A percentile compares a stretch with the other conserved stretches of the same genome.
These are phyloP conservation scores for Margarornis squamiger DNA, from an alignment of 2,797 vertebrate genomes.

Conservation along the genomic window DNA sequence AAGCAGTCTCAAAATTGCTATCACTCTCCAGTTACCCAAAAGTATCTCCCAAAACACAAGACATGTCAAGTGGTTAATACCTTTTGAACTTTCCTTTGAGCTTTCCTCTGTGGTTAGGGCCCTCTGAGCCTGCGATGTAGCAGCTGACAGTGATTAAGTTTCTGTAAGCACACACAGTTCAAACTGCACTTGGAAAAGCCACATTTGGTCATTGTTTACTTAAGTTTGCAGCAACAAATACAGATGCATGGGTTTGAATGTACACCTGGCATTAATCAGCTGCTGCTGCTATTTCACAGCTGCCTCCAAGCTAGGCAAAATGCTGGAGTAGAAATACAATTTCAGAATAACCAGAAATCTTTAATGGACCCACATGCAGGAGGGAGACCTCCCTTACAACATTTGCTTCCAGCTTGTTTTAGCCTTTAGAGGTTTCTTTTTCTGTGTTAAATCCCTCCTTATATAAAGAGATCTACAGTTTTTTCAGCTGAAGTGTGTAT, in stretches of 20 bases:
- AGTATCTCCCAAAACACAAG: slow-evolving; percentile 1
- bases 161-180: slow-evolving; percentile 24
- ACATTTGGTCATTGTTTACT: slow-evolving; percentile 70
- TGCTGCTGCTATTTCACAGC: slow-evolving; percentile 65
- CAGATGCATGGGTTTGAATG: slow-evolving; percentile 50
- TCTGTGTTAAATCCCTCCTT: neutral
- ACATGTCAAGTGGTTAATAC: slow-evolving; percentile 21
- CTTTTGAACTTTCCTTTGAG: slow-evolving; percentile 63
- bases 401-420: slow-evolving; percentile 11
- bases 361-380: neutral
- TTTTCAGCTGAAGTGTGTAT: neutral
- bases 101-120: neutral
- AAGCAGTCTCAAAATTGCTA: neutral
- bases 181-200: slow-evolving; percentile 55
- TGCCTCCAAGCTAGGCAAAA: slow-evolving; percentile 50
- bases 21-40: neutral
- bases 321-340: neutral
- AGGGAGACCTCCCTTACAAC: neutral
- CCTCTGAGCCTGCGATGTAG: neutral
- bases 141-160: slow-evolving; percentile 57
- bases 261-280: slow-evolving; percentile 72
- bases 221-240: slow-evolving; percentile 64
- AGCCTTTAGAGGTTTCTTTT: neutral
- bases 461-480: neutral
- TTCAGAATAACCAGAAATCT: slow-evolving; percentile 35